These are phyloP conservation scores for Chromis chromis DNA, from an alignment of 2,797 vertebrate species.

Conservation along the genomic window DNA sequence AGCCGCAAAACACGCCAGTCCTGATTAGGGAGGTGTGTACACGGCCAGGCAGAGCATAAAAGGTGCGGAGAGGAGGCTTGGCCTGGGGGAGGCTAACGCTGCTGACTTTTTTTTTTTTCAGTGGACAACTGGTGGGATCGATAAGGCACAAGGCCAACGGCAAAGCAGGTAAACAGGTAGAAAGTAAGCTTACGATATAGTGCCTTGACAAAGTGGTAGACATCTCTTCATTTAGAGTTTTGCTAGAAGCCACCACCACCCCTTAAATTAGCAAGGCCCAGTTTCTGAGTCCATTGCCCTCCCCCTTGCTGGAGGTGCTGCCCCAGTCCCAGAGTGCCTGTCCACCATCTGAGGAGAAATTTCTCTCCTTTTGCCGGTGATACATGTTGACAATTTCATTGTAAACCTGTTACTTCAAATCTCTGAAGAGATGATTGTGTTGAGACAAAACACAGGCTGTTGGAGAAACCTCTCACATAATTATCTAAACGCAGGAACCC, in stretches of 20 bases:
- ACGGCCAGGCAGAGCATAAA: conserved; percentile 69
- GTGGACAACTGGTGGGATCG: conserved; percentile 59
- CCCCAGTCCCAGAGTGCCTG: conserved; percentile 29
- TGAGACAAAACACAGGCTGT: conserved; percentile 53
- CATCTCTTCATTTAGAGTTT: conserved; percentile 63
- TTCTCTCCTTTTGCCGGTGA: conserved; percentile 31
- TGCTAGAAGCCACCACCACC: conserved; percentile 26
- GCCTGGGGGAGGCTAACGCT: conserved; percentile 51
- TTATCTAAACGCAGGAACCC: conserved; percentile 66
- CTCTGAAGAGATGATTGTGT: conserved; percentile 60
- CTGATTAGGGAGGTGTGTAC: conserved; percentile 79
- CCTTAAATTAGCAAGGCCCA: conserved; percentile 11
- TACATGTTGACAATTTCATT: conserved; percentile 59
- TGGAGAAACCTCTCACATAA: conserved; percentile 63
- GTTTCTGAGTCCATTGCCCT: conserved; percentile 44
- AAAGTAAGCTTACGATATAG: conserved; percentile 49
- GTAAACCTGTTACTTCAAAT: conserved; percentile 61
- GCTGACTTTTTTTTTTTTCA: conserved; percentile 39
- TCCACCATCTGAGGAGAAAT: conserved; percentile 40
- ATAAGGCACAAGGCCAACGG: conserved; percentile 75
- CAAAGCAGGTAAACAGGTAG: conserved; percentile 58
- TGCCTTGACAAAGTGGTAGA: conserved; percentile 61
- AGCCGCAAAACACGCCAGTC: conserved; percentile 76
- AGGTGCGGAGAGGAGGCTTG: conserved; percentile 66
- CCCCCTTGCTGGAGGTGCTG: conserved; percentile 24